Base-by-base conservation (phyloP, 2,797 vertebrate species). In the Botia kubotai region DNA sequence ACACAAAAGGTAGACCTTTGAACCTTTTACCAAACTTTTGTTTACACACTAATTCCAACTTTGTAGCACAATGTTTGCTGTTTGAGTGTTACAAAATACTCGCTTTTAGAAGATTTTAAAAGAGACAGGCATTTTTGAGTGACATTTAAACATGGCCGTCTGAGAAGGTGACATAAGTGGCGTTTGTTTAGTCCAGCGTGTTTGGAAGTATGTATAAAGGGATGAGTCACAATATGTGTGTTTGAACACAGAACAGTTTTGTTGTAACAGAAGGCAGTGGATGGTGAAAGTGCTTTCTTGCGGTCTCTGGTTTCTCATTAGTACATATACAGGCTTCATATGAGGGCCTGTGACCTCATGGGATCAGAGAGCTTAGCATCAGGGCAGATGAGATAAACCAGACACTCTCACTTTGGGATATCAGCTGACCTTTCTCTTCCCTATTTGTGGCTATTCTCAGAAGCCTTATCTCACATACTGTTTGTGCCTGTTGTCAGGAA, bases 221-320 rank as follows among this genome's bases (percentile, higher is more conserved):
- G 67, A 16, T 8, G 36, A 4, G n/a, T 11, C 52, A 53, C 12
- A 53, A 6, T 17, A 5, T 1, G n/a, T 36, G 57, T 53, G 43
- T 83, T 81, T 79, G 75, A 69, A 82, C 81, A 75, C 39, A 63
- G 77, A 76, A 84, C 75, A 84, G 72, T 84, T 86, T 67, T 26
- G 52, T 36, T 50, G 39, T 86, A 89, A 90, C 82, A 84, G 60
- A 71, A 65, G 82, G 87, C 86, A 87, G 88, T 86, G 87, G 86
- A 87, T 85, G 79, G 82, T 88, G 81, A 76, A 86, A 89, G 89
- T 83, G 86, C 87, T 86, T 82, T 89, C 53, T 84, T 74, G 79
- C 4, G 86, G 82, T 90, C 90, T 90, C 85, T 90, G 91, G 90
- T 89, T 87, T 91, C 84, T 85, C 87, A 90, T 92, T 91, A 92